A percentile compares a stretch with the other conserved stretches of the same genome.
These are phyloP conservation scores for Ciconia maguari DNA, from an alignment of 2,113 vertebrate genomes.

Conservation along the genomic window DNA sequence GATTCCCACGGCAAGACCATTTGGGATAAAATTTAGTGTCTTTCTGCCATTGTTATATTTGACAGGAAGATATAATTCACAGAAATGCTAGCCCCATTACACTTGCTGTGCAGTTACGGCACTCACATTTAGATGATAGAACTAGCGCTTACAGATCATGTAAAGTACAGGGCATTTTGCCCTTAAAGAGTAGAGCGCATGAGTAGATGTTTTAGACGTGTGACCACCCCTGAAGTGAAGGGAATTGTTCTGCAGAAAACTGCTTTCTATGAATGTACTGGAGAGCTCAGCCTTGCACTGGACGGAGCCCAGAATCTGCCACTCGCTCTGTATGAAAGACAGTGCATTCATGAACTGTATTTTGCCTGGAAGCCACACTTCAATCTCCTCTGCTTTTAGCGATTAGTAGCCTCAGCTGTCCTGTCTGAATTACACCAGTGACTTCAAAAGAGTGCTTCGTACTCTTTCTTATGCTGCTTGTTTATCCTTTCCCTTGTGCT, in stretches of 20 bases:
- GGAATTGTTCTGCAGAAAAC: background rate
- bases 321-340: background rate
- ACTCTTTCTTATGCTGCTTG: slow-evolving; percentile 67
- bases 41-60: background rate
- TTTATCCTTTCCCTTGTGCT: slow-evolving; percentile 77
- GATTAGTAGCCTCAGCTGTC: background rate
- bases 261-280: background rate
- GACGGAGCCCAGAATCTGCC: background rate
- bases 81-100: background rate
- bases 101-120: background rate
- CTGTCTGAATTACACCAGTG: slow-evolving; percentile 12
- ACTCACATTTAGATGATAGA: background rate
- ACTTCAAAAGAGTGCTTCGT: slow-evolving; percentile 43
- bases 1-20: background rate
- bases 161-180: background rate
- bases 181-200: background rate
- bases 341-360: background rate
- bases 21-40: background rate
- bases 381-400: background rate
- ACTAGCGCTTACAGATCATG: background rate
- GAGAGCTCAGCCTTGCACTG: background rate
- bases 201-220: background rate
- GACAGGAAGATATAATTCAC: background rate
- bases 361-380: background rate
- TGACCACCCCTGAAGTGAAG: background rate